phyloP scores from a whole-genome alignment of 2,113 vertebrate species.

The Pipa parva region DNA sequence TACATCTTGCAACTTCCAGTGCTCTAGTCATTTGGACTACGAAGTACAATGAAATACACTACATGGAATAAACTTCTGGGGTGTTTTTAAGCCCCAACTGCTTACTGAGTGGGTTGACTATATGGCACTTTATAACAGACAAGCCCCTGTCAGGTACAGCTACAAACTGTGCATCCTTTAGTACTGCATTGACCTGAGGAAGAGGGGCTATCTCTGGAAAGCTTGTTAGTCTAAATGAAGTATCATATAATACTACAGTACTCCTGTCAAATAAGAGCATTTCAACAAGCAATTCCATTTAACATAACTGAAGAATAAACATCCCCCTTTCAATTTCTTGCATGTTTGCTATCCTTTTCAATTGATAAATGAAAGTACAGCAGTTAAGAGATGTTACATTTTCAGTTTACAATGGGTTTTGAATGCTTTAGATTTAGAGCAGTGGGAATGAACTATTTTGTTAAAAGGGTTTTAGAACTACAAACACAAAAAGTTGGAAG shows the following conservation, averaged over 20 bases:
- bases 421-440: constrained; percentile 56
- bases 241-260: no score
- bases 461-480: constrained; percentile 38
- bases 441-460: constrained; percentile 47
- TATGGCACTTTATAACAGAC: constrained; percentile 51
- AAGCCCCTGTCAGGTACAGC: constrained; percentile 49
- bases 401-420: constrained; percentile 54
- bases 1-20: no score
- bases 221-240: no score
- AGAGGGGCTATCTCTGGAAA: no score
- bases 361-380: constrained; percentile 42
- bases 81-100: constrained; percentile 42
- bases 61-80: constrained; percentile 37
- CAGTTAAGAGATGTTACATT: constrained; percentile 55
- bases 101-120: constrained; percentile 52
- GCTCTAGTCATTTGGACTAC: no score
- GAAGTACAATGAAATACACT: constrained; percentile 2
- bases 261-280: constrained; percentile 51
- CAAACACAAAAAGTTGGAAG: constrained; percentile 36
- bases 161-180: no score
- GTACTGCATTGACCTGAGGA: no score
- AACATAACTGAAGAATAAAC: constrained; percentile 55
- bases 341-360: constrained; percentile 43
- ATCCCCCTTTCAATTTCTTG: constrained; percentile 61
- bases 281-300: constrained; percentile 52